Evolutionary conservation across 1,140 invertebrate genomes (phyloP).

Genomic region (Drosophila setifemur): DNA sequence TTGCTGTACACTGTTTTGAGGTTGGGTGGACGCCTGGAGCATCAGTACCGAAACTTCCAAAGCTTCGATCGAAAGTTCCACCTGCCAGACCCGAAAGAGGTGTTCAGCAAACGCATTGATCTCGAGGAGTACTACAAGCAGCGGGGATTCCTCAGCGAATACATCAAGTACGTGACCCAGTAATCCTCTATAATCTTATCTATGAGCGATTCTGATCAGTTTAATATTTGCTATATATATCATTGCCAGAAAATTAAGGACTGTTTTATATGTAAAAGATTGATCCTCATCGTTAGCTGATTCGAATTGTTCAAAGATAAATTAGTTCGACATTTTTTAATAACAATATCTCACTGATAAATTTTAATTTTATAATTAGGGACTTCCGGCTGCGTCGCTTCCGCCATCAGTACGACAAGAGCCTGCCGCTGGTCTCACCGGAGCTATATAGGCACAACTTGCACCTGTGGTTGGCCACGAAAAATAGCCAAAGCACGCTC

Average conservation of each 20-base stretch:
- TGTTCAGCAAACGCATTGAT: slow-evolving; percentile 64
- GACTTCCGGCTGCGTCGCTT: slow-evolving; percentile 73
- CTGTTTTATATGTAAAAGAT: too few species aligned
- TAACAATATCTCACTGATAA: too few species aligned
- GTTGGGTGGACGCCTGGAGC: slow-evolving; percentile 67
- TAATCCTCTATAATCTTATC: not conserved
- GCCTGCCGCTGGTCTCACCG: slow-evolving; percentile 55
- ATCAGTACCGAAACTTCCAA: slow-evolving; percentile 53
- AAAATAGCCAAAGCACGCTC: slow-evolving; percentile 61
- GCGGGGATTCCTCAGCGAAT: slow-evolving; percentile 72
- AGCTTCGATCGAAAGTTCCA: slow-evolving; percentile 67
- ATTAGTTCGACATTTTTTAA: too few species aligned
- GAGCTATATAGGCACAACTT: slow-evolving; percentile 68
- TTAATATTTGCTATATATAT: not conserved
- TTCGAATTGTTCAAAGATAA: too few species aligned
- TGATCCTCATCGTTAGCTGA: too few species aligned
- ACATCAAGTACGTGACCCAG: slow-evolving; percentile 63
- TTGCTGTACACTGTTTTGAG: slow-evolving; percentile 67
- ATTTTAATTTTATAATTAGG: slow-evolving; percentile 32
- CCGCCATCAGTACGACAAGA: slow-evolving; percentile 70
- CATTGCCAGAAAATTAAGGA: too few species aligned
- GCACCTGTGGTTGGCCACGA: slow-evolving; percentile 48
- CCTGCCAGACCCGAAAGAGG: slow-evolving; percentile 68
- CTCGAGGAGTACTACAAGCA: slow-evolving; percentile 78
- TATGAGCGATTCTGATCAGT: not conserved